Evolutionary conservation across 2,797 vertebrate genomes (phyloP), one percentile per base, ranked within the genome.

Genomic region (Phrynocephalus forsythii): DNA sequence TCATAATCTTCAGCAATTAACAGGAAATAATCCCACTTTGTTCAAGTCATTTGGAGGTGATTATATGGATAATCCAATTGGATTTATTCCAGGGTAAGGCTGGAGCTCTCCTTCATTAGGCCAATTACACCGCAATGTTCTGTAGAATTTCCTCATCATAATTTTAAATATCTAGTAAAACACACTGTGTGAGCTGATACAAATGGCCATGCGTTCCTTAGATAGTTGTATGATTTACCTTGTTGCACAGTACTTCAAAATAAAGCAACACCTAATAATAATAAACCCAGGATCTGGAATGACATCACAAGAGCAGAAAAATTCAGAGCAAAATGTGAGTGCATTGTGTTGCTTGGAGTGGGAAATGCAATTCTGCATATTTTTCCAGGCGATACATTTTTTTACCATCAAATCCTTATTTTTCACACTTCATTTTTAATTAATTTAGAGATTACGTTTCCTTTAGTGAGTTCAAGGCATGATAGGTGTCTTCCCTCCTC

Each of bases 21-120:
- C 90, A 92, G 94, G 93, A 95, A 95, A 95, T 95, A 94, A 95
- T 94, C 90, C 91, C 90, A 94, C 93, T 95, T 94, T 94, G 92
- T 95, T 93, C 93, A 93, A 94, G 91, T 94, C 93, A 84, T 92
- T 91, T 92, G 87, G 93, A 94, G 93, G 93, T 94, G 95, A 94
- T 95, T 94, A 95, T 92, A 87, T 92, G 90, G 90, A 90, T 89
- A 91, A 90, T 92, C 93, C 91, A 91, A 90, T 66, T 94, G 95
- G 95, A 94, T 89, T 91, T 81, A 87, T 87, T 92, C 94, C 95
- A 94, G 84, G 91, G 91, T 63, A 87, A 91, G 91, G 88, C 91
- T 91, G 69, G 87, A 92, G 91, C 72, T 94, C 93, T 87, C 76
- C 89, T 94, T 95, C 94, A 93, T 94, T 94, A 93, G 84, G 81